Base-by-base conservation (phyloP, 2,797 vertebrate species). In the Thamnophis elegans region DNA sequence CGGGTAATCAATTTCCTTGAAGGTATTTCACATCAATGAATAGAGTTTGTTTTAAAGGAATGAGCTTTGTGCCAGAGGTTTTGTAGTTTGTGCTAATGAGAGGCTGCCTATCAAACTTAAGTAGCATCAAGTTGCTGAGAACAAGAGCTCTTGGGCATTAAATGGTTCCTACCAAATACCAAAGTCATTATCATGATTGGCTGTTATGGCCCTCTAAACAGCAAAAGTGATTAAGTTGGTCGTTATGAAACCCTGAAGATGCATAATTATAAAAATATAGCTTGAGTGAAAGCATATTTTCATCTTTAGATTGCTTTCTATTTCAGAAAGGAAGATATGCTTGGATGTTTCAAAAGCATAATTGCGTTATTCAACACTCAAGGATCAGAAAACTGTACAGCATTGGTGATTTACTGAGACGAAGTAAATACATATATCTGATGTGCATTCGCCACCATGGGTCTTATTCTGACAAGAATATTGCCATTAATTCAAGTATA, bases 141-240 rank as follows among this genome's bases (percentile, higher is more conserved):
- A 96, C 96, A 97, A 98, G 98, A 94, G 96, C 97, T 97, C 97
- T 98, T 97, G 97, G 97, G 96, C 3, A 2, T 97, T 97, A 97
- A 97, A 98, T 97, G 96, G 97, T 97, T 98, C 96, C 96, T 97
- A 97, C 97, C 97, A 98, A 98, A 98, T 98, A 97, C 96, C 97
- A 98, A 97, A 96, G 94, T 97, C 97, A 98, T 98, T 98, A 98
- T 97, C 94, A 93, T 97, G 97, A 98, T 98, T 98, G 97, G 97
- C 97, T 98, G 97, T 97, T 98, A 98, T 96, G 96, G 97, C 95
- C 97, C 97, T 98, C 96, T 96, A 97, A 97, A 97, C 91, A 53
- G 97, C 97, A 97, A 96, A 97, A 97, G 96, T 98, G 97, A 98
- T 98, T 98, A 98, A 98, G 98, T 97, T 97, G 97, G 97, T 97